phyloP scores from a whole-genome alignment of 2,797 vertebrate species.

The Pseudopleuronectes americanus region DNA sequence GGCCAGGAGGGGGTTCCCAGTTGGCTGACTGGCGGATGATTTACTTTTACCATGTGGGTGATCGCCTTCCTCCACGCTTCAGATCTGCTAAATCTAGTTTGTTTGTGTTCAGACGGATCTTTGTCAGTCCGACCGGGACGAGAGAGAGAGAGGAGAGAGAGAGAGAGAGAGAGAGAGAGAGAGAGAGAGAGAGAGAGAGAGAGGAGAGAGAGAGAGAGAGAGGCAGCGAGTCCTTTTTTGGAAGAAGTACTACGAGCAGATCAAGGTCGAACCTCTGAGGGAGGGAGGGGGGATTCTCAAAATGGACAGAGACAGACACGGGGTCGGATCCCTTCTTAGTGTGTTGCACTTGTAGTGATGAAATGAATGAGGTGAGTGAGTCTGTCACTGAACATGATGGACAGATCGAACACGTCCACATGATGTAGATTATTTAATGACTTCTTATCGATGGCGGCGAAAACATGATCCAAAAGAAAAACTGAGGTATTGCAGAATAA shows the following conservation, averaged over 20 bases:
- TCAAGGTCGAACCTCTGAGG: constrained; percentile 9
- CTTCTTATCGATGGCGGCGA: constrained; percentile 44
- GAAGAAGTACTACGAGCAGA: constrained; percentile 37
- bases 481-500: constrained; percentile 77
- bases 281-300: constrained; percentile 5
- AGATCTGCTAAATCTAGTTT: constrained; percentile 20
- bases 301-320: constrained; percentile 5
- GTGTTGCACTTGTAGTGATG: constrained; percentile 36
- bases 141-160: neutral
- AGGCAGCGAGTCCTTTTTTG: constrained; percentile 40
- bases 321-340: constrained; percentile 5
- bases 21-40: constrained; percentile 40
- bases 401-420: constrained; percentile 12
- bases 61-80: constrained; percentile 1
- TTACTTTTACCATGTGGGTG: constrained; percentile 16
- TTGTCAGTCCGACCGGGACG: constrained; percentile 14
- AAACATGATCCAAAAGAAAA: constrained; percentile 35
- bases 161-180: neutral
- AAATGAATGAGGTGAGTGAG: constrained; percentile 26
- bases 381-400: constrained; percentile 35
- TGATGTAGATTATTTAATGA: constrained; percentile 7
- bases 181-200: too few relatives aligned
- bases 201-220: neutral
- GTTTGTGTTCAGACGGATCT: constrained; percentile 3
- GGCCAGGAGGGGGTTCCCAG: constrained; percentile 51